Evolutionary conservation across 2,888 invertebrate species (phyloP).

Genomic region (Trissolcus japonicus): DNA sequence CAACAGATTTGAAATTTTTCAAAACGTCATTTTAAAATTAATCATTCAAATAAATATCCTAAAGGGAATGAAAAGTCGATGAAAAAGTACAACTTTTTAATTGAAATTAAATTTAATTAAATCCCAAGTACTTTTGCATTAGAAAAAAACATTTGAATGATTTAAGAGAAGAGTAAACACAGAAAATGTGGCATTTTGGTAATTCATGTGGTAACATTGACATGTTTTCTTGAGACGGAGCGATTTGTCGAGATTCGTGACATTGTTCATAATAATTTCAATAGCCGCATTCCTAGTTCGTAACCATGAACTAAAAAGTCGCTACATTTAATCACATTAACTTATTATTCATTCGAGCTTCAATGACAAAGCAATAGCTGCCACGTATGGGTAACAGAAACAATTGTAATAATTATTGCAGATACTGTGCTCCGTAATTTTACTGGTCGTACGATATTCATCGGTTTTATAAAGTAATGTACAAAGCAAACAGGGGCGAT

Average conservation of each 20-base stretch:
- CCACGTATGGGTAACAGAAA: slow-evolving; percentile 3
- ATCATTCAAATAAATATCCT: too few species aligned
- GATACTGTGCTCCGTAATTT: background rate
- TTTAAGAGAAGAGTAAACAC: too few species aligned
- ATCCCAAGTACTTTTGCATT: too few species aligned
- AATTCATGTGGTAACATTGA: too few species aligned
- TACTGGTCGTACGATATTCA: slow-evolving; percentile 6
- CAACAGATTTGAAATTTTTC: too few species aligned
- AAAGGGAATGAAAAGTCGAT: too few species aligned
- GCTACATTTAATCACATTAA: slow-evolving; percentile 32
- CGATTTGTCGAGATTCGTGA: background rate
- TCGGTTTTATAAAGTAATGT: slow-evolving; percentile 4
- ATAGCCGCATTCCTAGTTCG: slow-evolving; percentile 16
- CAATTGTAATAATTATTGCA: slow-evolving; percentile 16
- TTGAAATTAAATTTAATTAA: too few species aligned
- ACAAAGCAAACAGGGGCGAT: background rate
- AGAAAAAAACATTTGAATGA: too few species aligned
- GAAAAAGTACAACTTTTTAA: too few species aligned
- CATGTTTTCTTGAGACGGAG: too few species aligned
- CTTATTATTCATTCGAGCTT: slow-evolving; percentile 27
- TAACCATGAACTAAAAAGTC: slow-evolving; percentile 42
- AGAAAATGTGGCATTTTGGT: too few species aligned
- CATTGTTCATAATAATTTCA: slow-evolving; percentile 2
- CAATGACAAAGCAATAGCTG: slow-evolving; percentile 35
- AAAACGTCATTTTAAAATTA: too few species aligned